These are phyloP conservation scores for Eupithecia exiguata DNA, from an alignment of 2,888 invertebrate genomes.

Conservation along the genomic window DNA sequence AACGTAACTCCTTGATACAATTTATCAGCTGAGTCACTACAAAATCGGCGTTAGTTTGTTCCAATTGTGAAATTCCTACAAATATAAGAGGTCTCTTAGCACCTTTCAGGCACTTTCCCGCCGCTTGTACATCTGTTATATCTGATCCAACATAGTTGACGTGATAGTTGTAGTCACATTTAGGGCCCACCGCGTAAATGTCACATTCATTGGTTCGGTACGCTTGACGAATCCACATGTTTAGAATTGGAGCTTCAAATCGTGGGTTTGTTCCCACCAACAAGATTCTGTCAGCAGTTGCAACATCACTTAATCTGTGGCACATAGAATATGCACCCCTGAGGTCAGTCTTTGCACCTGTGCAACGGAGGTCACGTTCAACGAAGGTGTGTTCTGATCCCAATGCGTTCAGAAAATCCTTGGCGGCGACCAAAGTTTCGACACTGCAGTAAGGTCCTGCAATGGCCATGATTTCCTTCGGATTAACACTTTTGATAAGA, in stretches of 20 bases:
- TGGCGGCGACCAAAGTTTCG: conserved; percentile 72
- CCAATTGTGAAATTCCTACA: conserved; percentile 65
- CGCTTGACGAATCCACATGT: conserved; percentile 96
- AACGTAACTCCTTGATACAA: conserved; percentile 39
- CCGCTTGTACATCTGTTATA: conserved; percentile 44
- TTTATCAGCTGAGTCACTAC: conserved; percentile 56
- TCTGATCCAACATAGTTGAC: conserved; percentile 63
- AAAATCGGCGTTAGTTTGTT: conserved; percentile 44
- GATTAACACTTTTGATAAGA: conserved; percentile 84
- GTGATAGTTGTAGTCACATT: conserved; percentile 93
- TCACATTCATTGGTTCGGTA: conserved; percentile 94
- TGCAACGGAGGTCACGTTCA: conserved; percentile 60
- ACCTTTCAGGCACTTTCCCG: conserved; percentile 45
- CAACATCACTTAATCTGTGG: conserved; percentile 89
- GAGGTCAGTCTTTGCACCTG: conserved; percentile 57
- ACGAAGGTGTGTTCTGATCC: conserved; percentile 69
- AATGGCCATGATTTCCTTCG: conserved; percentile 78
- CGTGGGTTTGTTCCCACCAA: conserved; percentile 98
- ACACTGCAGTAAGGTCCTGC: conserved; percentile 72
- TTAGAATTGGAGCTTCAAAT: conserved; percentile 97
- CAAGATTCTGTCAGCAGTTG: conserved; percentile 91
- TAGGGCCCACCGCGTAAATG: conserved; percentile 93
- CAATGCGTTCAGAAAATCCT: conserved; percentile 71
- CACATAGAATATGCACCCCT: conserved; percentile 71
- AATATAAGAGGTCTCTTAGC: conserved; percentile 71